A percentile compares a stretch with the other conserved stretches of the same genome.
These are phyloP conservation scores for Sinopyrophorus schimmeli DNA, from an alignment of 2,888 invertebrate genomes.

Conservation along the genomic window DNA sequence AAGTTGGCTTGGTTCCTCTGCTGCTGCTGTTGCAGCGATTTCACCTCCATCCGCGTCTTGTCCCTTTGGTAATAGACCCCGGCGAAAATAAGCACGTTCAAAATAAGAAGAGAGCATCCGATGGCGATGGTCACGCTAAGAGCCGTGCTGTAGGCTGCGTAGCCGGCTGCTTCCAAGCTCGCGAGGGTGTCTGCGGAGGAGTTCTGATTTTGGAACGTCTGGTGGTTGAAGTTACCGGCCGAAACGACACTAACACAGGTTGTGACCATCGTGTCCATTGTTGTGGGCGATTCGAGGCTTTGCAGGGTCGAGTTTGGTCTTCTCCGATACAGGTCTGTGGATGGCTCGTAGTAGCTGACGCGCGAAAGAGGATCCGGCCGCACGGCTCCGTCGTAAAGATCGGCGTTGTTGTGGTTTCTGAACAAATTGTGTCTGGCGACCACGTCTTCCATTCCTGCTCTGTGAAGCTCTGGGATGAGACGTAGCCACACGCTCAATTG, in stretches of 20 bases:
- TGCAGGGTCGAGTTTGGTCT: constrained; percentile 63
- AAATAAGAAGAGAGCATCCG: constrained; percentile 77
- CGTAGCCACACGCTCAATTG: constrained; percentile 95
- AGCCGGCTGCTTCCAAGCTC: constrained; percentile 77
- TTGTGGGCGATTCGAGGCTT: constrained; percentile 67
- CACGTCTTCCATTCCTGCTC: constrained; percentile 87
- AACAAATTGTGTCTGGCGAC: constrained; percentile 87
- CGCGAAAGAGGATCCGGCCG: constrained; percentile 80
- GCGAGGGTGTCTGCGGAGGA: constrained; percentile 77
- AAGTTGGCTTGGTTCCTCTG: constrained; percentile 66
- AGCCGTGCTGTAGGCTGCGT: constrained; percentile 75
- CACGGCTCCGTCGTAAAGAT: constrained; percentile 86
- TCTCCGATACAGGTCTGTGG: constrained; percentile 64
- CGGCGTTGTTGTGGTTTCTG: constrained; percentile 84
- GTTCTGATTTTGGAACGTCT: constrained; percentile 60
- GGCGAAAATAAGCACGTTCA: constrained; percentile 82
- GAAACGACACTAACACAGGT: constrained; percentile 69
- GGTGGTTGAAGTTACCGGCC: constrained; percentile 57
- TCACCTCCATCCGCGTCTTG: constrained; percentile 78
- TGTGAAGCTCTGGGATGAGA: constrained; percentile 86
- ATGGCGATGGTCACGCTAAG: constrained; percentile 79
- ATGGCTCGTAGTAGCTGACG: constrained; percentile 64
- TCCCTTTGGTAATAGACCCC: constrained; percentile 83
- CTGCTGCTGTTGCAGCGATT: constrained; percentile 76
- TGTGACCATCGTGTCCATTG: constrained; percentile 70